Evolutionary conservation across 92 coral and sea anemone species (phyloP), one percentile per base, ranked within the genome.

Genomic region (Desmophyllum pertusum): DNA sequence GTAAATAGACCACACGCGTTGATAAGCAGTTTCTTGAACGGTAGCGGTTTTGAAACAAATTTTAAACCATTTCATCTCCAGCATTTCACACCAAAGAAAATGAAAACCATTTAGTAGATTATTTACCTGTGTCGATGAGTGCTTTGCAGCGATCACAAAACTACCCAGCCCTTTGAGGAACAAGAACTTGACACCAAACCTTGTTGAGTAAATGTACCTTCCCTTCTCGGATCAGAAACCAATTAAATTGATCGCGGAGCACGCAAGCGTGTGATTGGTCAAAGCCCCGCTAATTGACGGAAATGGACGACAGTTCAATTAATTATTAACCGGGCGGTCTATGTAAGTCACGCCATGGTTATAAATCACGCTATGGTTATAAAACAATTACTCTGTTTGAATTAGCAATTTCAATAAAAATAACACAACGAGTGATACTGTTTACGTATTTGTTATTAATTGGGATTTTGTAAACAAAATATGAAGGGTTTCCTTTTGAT

Each of bases 251-350:
- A 43, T 40, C 29, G 72, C 10, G 36, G 8, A 36, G 21, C 61
- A 29, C 41, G 66, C 59, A 17, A 25, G 57, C 77, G 57, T n/a
- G 35, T 43, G 57, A 72, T 72, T 67, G 76, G 75, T 57, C 29
- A 29, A 46, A n/a, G 6, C 31, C 14, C 8, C 42, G 31, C 86
- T 70, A 10, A 82, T 82, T 82, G 86, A 76, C 41, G 62, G 33
- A 70, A 59, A 70, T 65, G 10, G 71, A 27, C 17, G 41, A 72
- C 81, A 37, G 70, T 62, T 77, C 53, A 78, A 59, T 78, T 78
- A 76, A 51, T 43, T 64, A 48, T 68, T 80, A 37, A 46, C 53
- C 18, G 4, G 84, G 76, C 76, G 76, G 77, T 23, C 52, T 35
- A 61, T 10, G 25, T 25, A 67, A 43, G 46, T n/a, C n/a, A n/a